These are phyloP conservation scores for Sturnira hondurensis DNA, from an alignment of 2,113 vertebrate genomes.

Conservation along the genomic window DNA sequence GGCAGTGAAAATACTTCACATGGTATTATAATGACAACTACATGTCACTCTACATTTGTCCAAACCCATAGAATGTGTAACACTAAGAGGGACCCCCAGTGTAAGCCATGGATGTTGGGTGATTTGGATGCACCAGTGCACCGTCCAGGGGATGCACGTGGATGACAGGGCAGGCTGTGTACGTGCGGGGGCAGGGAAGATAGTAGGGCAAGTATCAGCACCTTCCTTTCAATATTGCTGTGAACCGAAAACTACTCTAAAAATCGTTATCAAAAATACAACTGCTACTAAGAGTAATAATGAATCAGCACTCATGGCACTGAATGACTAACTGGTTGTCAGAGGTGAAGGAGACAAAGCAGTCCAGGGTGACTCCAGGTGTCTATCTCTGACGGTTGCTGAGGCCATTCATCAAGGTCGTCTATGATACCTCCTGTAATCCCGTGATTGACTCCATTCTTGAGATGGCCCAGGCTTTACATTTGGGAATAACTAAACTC, in stretches of 20 bases:
- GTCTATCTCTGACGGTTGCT: background rate
- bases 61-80: background rate
- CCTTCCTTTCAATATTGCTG: background rate
- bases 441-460: background rate
- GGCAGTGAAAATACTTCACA: background rate
- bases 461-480: background rate
- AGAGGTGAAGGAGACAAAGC: background rate
- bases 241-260: background rate
- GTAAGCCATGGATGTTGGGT: background rate
- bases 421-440: background rate
- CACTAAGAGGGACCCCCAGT: background rate
- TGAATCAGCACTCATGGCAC: background rate
- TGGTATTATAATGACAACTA: background rate
- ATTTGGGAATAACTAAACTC: background rate
- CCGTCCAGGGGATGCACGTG: background rate
- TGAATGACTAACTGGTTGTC: background rate
- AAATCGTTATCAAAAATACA: background rate
- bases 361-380: no score
- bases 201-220: no score
- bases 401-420: background rate
- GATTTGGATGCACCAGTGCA: background rate
- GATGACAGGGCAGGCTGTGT: background rate
- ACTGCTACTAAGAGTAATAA: background rate
- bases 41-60: background rate
- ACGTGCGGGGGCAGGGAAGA: background rate